These are phyloP conservation scores for Drosophila emarginata DNA, from an alignment of 2,888 invertebrate genomes.

Conservation along the genomic window DNA sequence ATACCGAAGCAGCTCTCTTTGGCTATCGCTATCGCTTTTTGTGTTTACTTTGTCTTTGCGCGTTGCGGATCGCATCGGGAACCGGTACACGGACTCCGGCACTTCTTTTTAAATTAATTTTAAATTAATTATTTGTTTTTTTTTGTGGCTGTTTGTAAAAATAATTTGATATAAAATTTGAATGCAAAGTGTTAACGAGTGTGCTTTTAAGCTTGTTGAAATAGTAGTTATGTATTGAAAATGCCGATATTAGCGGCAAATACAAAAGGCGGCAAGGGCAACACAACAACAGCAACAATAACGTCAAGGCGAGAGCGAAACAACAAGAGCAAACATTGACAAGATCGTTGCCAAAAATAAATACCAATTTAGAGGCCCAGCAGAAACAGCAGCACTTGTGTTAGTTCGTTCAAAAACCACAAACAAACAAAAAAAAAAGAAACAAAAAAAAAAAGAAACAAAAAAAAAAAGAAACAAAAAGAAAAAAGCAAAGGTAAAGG, in stretches of 20 bases:
- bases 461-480: constrained; percentile 4
- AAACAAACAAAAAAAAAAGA: constrained; percentile 17
- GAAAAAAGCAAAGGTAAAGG: constrained; percentile 22
- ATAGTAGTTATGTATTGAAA: constrained; percentile 44
- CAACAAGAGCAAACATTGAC: constrained; percentile 26
- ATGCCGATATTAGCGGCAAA: constrained; percentile 46
- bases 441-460: constrained; percentile 12
- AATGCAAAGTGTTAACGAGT: neutral
- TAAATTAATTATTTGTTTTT: constrained; percentile 4
- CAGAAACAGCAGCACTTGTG: constrained; percentile 48
- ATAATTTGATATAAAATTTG: neutral
- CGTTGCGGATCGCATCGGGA: constrained; percentile 10
- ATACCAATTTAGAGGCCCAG: constrained; percentile 15
- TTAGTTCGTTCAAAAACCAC: constrained; percentile 29
- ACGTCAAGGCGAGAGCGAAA: constrained; percentile 9
- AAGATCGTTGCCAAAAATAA: constrained; percentile 40
- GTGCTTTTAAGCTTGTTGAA: neutral
- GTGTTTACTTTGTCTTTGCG: constrained; percentile 11
- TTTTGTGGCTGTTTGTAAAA: neutral
- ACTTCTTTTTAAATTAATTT: neutral
- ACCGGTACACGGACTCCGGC: constrained; percentile 8
- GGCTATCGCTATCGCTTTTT: neutral
- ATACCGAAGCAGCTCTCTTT: neutral
- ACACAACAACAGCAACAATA: constrained; percentile 33
- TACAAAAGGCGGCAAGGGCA: constrained; percentile 38